These are phyloP conservation scores for Acanthisitta chloris DNA, from an alignment of 2,113 vertebrate genomes.

Conservation along the genomic window DNA sequence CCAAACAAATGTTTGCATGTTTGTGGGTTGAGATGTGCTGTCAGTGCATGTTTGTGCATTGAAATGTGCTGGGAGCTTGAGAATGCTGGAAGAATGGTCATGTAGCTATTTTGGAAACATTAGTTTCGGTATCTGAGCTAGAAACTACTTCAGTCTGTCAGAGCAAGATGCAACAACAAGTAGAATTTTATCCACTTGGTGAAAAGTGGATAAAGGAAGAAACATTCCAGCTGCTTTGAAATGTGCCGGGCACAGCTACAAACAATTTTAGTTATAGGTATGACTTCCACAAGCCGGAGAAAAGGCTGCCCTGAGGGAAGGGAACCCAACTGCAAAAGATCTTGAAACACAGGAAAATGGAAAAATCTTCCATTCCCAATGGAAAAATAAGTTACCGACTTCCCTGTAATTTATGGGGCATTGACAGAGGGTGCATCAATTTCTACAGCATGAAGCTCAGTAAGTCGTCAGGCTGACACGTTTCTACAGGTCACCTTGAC, in stretches of 20 bases:
- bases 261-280: not conserved
- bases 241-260: not conserved
- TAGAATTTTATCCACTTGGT: not conserved
- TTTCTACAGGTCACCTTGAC: not conserved
- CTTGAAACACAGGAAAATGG: not conserved
- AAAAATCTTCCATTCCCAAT: not conserved
- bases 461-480: not conserved
- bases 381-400: not conserved
- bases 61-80: not conserved
- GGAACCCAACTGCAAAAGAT: not conserved
- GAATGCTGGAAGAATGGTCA: not conserved
- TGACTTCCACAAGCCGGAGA: not conserved
- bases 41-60: not conserved
- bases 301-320: not conserved
- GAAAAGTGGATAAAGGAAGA: not conserved
- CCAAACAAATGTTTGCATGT: not conserved
- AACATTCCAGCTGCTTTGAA: not conserved
- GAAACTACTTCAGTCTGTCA: not conserved
- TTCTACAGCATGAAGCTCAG: not conserved
- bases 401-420: rapidly evolving
- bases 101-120: not conserved
- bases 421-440: not conserved
- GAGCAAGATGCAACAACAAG: not conserved
- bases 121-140: not conserved
- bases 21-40: not conserved